Evolutionary conservation across 2,797 vertebrate genomes (phyloP).

Genomic region (Rhinophrynus dorsalis): DNA sequence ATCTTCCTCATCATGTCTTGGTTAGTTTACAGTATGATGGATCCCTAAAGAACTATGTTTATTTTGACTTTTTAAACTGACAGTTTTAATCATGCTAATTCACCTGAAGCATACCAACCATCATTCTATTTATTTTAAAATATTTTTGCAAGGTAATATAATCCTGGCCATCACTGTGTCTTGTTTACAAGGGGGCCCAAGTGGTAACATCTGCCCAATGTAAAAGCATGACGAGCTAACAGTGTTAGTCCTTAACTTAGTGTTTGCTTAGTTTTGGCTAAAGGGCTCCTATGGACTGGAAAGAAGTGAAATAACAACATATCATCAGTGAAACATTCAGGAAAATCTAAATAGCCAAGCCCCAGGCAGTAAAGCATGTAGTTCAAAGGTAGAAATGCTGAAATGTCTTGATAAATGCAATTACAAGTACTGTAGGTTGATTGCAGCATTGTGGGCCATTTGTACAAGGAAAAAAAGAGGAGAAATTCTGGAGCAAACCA

Average conservation of each 20-base stretch:
- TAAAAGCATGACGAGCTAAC: slow-evolving; percentile 48
- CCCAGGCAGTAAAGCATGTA: neutral
- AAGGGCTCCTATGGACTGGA: neutral
- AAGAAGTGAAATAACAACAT: neutral
- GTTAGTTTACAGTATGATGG: slow-evolving; percentile 54
- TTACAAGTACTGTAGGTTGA: too few relatives aligned
- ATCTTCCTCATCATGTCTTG: slow-evolving; percentile 44
- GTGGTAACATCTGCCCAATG: slow-evolving; percentile 67
- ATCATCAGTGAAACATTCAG: slow-evolving; percentile 5
- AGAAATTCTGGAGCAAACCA: too few relatives aligned
- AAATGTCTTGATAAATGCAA: too few relatives aligned
- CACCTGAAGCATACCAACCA: slow-evolving; percentile 71
- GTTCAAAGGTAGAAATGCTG: neutral
- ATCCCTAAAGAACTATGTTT: slow-evolving; percentile 64
- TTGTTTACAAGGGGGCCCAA: slow-evolving; percentile 62
- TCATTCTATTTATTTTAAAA: slow-evolving; percentile 74
- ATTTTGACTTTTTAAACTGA: slow-evolving; percentile 74
- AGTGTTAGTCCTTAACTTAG: neutral
- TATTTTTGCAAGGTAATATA: slow-evolving; percentile 69
- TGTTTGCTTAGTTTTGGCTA: neutral
- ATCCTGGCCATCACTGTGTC: slow-evolving; percentile 65
- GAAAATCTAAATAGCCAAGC: neutral
- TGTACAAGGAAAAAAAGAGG: too few relatives aligned
- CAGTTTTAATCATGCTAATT: slow-evolving; percentile 76
- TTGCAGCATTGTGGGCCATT: too few relatives aligned